These are phyloP conservation scores for Watsonalla cultraria DNA, from an alignment of 2,888 invertebrate genomes.

Conservation along the genomic window DNA sequence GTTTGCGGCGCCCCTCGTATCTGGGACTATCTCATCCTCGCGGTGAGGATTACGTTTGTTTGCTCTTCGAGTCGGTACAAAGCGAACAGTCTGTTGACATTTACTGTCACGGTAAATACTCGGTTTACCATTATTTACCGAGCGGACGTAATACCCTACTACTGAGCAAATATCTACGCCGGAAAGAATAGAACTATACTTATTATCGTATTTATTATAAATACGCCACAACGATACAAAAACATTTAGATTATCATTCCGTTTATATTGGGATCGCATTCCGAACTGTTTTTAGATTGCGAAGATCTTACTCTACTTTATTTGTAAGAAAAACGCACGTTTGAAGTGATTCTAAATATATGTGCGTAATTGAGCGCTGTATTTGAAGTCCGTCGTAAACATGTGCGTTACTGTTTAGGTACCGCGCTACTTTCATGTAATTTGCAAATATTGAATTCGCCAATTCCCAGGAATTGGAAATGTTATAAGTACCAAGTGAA, in stretches of 20 bases:
- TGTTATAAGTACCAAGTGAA: not conserved
- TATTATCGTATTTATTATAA: slow-evolving; percentile 3
- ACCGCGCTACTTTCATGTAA: too few species aligned
- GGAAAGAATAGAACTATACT: slow-evolving; percentile 27
- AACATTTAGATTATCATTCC: not conserved
- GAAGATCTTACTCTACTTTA: too few species aligned
- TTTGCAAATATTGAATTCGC: too few species aligned
- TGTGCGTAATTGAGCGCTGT: too few species aligned
- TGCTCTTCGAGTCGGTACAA: slow-evolving; percentile 60
- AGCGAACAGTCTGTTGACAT: slow-evolving; percentile 71
- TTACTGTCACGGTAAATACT: slow-evolving; percentile 67
- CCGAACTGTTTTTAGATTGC: not conserved
- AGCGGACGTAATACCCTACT: slow-evolving; percentile 54
- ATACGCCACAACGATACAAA: not conserved
- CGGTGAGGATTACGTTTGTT: slow-evolving; percentile 60
- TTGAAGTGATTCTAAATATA: too few species aligned
- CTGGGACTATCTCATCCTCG: slow-evolving; percentile 31
- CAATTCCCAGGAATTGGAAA: not conserved
- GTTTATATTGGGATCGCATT: not conserved
- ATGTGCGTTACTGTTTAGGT: too few species aligned
- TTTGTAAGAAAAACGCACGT: too few species aligned
- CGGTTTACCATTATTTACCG: slow-evolving; percentile 69
- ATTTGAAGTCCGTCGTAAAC: too few species aligned
- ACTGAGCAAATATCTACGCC: slow-evolving; percentile 34
- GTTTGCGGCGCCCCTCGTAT: slow-evolving; percentile 10